Base-by-base conservation (phyloP, 2,888 invertebrate genomes). In the Mantis religiosa region DNA sequence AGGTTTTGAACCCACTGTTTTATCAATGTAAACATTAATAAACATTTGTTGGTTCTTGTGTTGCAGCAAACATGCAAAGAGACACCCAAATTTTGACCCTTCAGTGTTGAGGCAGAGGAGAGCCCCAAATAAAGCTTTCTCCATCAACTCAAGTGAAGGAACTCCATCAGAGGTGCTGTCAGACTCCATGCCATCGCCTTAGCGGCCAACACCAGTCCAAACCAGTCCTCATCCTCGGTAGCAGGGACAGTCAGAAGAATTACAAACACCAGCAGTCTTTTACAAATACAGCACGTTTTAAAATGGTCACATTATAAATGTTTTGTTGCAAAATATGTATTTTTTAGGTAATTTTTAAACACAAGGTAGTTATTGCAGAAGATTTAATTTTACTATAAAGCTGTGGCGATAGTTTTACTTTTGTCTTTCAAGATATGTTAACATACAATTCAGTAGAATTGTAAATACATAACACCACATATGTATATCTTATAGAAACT, bases 21-120 rank as follows among this genome's bases (percentile, higher is more conserved):
- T 12, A 41, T 41, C 12, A 12, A 12, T 41, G 41, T 41, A 41
- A 41, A 41, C 3, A 12, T 12, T 41, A 41, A 41, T 41, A 12
- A 41, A 25, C 7, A 28, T 84, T 12, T 20, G 1, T 41, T 41
- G 41, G 1, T 2, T 71, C 89, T 83, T 82, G 7, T 91, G 90
- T 94, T 93, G 47, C 93, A 95, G 95, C 92, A 95, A 95, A 93
- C 95, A 95, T 91, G 95, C 95, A 9, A 92, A 94, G 88, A 93
- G 95, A 90, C 95, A 95, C 92, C 95, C 95, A 30, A 94, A 95
- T 91, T 95, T 95, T 92, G 94, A 95, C 91, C 95, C 95, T 20
- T 94, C 94, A 34, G 94, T 95, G 90, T 92, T 95, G 88, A 92
- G 94, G 89, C 94, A 94, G 91, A 92, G 94, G 47, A 92, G 94